Conservation (phyloP, 2,888 invertebrate genomes). For the Hanleya hanleyi region DNA sequence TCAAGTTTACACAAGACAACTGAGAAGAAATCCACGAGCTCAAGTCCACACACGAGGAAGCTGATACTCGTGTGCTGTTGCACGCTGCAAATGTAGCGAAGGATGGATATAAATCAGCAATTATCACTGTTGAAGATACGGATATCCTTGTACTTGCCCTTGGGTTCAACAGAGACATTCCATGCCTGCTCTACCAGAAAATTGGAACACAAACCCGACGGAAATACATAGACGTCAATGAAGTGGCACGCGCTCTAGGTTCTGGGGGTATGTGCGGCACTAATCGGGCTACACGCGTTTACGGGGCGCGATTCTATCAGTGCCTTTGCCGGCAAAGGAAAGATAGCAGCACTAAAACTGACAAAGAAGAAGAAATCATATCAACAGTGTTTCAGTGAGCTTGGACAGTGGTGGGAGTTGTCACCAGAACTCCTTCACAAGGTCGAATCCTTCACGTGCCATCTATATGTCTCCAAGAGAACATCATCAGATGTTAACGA, state of each 20-base stretch:
- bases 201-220: slow-evolving; percentile 26
- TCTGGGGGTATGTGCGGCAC: slow-evolving; percentile 22
- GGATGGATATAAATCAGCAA: slow-evolving; percentile 21
- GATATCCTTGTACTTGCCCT: slow-evolving; percentile 38
- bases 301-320: slow-evolving; percentile 39
- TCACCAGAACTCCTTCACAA: slow-evolving; percentile 19
- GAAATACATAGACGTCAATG: slow-evolving; percentile 22
- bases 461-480: slow-evolving; percentile 20
- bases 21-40: slow-evolving; percentile 21
- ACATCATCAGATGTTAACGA: slow-evolving; percentile 20
- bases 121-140: slow-evolving; percentile 36
- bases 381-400: slow-evolving; percentile 5
- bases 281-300: slow-evolving; percentile 36
- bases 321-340: slow-evolving; percentile 34
- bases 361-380: slow-evolving; percentile 5
- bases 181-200: slow-evolving; percentile 15
- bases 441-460: slow-evolving; percentile 30
- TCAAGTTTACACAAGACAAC: slow-evolving; percentile 18
- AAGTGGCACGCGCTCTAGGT: slow-evolving; percentile 24
- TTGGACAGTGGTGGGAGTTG: slow-evolving; percentile 26
- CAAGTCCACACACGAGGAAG: slow-evolving; percentile 36
- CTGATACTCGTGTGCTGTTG: slow-evolving; percentile 37
- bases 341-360: slow-evolving; percentile 27
- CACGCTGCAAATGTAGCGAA: slow-evolving; percentile 36
- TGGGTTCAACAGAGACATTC: slow-evolving; percentile 19